Conservation (phyloP, 2,113 vertebrate genomes). For the Pachyramphus minor region DNA sequence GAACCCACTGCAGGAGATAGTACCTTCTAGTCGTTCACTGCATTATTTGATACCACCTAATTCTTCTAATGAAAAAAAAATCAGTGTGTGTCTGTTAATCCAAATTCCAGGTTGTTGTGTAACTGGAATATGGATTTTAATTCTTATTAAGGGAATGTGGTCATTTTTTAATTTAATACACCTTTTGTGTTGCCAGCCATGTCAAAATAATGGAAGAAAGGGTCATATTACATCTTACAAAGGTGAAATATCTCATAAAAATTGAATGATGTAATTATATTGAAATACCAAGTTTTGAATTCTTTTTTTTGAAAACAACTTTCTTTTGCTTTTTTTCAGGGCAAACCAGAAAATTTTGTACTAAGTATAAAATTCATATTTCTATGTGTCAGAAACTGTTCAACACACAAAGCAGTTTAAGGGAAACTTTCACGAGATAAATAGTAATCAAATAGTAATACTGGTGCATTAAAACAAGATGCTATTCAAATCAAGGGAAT, state of each 20-base stretch:
- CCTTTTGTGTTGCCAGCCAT: neutral
- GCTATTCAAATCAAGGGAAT: neutral
- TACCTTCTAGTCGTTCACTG: neutral
- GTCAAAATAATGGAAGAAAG: neutral
- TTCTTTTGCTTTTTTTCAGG: neutral
- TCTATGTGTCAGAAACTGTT: neutral
- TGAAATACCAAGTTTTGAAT: neutral
- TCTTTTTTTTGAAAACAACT: neutral
- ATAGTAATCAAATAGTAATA: neutral
- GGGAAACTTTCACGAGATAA: neutral
- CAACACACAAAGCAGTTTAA: neutral
- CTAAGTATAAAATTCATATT: rapidly evolving
- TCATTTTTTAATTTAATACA: neutral
- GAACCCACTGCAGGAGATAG: neutral
- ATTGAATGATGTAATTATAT: neutral
- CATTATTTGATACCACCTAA: neutral
- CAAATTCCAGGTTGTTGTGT: neutral
- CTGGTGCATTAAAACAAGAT: neutral
- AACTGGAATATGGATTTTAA: neutral
- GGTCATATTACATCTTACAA: neutral
- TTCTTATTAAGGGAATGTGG: neutral
- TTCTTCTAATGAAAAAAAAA: neutral
- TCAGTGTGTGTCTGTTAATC: neutral
- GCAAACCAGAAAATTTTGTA: neutral
- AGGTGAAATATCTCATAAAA: neutral